Evolutionary conservation across 2,888 invertebrate species (phyloP), one percentile per base, ranked within the genome.

Genomic region (Unio pictorum): DNA sequence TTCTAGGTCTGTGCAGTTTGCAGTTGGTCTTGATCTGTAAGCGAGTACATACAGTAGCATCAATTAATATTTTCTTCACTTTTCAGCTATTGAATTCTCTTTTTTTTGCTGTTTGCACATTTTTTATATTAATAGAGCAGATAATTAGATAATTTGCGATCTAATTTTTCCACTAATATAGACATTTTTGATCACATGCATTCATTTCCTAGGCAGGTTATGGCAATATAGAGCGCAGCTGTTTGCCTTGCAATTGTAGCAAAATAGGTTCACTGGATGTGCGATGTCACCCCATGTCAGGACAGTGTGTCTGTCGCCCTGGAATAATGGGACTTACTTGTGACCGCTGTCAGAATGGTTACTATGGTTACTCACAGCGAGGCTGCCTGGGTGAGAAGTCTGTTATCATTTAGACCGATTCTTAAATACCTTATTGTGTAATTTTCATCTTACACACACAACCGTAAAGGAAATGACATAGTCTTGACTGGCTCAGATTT

Each of bases 291-390:
- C 92, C 92, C 73, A 91, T 92, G 74, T 93, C 93, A 11, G 96
- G 97, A 0, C 94, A 94, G 84, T 98, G 98, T 88, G 93, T 92
- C 75, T 98, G 98, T 89, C 88, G 88, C 69, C 83, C 84, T 56
- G 91, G 91, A 45, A 94, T 97, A 0, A 93, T 93, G 0, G 98
- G 98, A 0, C 91, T 93, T 56, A 94, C 94, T 84, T 99, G 98
- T 89, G 94, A 95, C 70, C 91, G 92, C 76, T 99, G 99, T 87
- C 92, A 86, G 64, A 86, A 96, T 85, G 95, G 96, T 26, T 85
- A 79, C 83, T 89, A 84, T 75, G 84, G 85, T 28, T 86, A 86
- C 75, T 84, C 86, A 23, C 64, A 69, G 23, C 71, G 77, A 28
- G 87, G 88, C 26, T 88, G 88, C 69, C 74, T 74, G 78, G 79